phyloP scores from a whole-genome alignment of 2,888 invertebrate species.

The Coleophora flavipennella region DNA sequence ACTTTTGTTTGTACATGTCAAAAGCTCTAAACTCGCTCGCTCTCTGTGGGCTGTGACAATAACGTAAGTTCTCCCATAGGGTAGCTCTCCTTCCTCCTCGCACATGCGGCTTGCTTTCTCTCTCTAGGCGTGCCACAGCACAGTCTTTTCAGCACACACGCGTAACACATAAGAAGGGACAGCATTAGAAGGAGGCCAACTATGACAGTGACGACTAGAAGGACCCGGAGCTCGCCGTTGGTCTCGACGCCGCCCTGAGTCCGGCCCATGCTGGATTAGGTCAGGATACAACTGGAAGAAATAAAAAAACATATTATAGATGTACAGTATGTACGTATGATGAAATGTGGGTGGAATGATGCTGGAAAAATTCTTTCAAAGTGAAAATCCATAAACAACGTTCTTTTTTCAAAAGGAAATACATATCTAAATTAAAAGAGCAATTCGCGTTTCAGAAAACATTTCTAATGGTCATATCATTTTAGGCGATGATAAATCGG shows the following conservation, averaged over 20 bases:
- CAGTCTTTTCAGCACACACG: constrained; percentile 75
- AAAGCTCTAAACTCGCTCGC: constrained; percentile 48
- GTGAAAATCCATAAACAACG: too few species aligned
- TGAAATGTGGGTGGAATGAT: too few species aligned
- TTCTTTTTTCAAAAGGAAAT: too few species aligned
- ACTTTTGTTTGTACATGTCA: too few species aligned
- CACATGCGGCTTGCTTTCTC: constrained; percentile 49
- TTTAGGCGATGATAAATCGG: too few species aligned
- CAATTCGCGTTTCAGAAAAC: too few species aligned
- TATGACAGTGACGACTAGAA: constrained; percentile 72
- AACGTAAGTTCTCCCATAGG: constrained; percentile 75
- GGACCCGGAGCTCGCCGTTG: constrained; percentile 72
- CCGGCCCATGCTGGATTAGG: constrained; percentile 43
- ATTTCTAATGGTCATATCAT: too few species aligned
- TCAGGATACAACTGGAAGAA: background rate
- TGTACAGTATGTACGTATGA: too few species aligned
- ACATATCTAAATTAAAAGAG: too few species aligned
- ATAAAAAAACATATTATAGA: too few species aligned
- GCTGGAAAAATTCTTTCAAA: too few species aligned
- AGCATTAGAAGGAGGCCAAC: constrained; percentile 75
- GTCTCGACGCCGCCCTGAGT: constrained; percentile 45
- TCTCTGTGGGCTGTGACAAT: constrained; percentile 75
- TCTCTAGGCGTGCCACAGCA: constrained; percentile 73
- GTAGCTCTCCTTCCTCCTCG: constrained; percentile 63
- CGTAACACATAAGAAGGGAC: constrained; percentile 77